These are phyloP conservation scores for Leucophenga maculata DNA, from an alignment of 2,888 invertebrate genomes.

Conservation along the genomic window DNA sequence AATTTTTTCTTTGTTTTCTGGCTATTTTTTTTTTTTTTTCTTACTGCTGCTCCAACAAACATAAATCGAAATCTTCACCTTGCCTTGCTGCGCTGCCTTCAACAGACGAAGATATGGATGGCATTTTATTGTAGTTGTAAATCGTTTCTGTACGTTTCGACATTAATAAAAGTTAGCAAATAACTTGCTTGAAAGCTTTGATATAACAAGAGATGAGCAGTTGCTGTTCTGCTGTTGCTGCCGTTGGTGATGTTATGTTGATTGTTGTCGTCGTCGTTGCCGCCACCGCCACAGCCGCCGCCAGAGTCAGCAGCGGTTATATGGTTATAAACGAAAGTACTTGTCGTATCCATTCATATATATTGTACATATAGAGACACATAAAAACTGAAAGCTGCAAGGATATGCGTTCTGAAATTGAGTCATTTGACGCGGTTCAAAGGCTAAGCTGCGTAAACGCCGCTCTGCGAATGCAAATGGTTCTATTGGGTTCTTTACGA, in stretches of 20 bases:
- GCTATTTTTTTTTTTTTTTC: conserved; percentile 29
- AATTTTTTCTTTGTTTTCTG: too few species aligned
- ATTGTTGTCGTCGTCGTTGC: neutral
- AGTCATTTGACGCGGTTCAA: conserved; percentile 4
- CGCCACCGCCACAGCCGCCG: neutral
- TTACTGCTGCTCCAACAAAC: conserved; percentile 40
- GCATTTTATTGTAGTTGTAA: conserved; percentile 65
- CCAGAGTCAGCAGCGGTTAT: neutral
- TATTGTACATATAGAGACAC: too few species aligned
- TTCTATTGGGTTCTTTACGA: too few species aligned
- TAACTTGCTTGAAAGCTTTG: conserved; percentile 48
- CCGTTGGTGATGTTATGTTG: neutral
- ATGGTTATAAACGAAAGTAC: conserved; percentile 5
- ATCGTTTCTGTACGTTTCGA: conserved; percentile 64
- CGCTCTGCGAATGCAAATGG: neutral
- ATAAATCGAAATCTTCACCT: conserved; percentile 65
- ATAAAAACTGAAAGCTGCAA: too few species aligned
- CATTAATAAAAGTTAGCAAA: conserved; percentile 65
- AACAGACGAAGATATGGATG: conserved; percentile 58
- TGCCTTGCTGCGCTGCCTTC: conserved; percentile 53
- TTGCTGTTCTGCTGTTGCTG: neutral
- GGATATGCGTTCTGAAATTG: conserved; percentile 4
- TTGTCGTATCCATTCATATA: neutral
- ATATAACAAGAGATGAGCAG: conserved; percentile 15
- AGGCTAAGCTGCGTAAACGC: neutral